These are phyloP conservation scores for Notocelia uddmanniana DNA, from an alignment of 2,888 invertebrate genomes.

Conservation along the genomic window DNA sequence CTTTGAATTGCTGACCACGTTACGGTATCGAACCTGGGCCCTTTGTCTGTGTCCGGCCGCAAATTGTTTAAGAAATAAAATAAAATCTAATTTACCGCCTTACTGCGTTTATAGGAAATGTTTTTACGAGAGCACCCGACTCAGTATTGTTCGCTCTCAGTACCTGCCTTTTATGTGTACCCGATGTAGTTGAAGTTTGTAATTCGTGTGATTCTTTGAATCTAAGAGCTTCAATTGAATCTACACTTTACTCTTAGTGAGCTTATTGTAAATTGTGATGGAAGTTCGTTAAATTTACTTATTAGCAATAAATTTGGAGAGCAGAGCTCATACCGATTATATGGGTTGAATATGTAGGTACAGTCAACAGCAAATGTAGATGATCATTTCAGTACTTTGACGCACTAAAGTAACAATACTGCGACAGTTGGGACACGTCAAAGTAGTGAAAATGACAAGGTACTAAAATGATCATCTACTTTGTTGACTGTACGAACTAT, in stretches of 20 bases:
- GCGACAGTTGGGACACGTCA: no score
- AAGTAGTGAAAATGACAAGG: no score
- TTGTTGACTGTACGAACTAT: background rate
- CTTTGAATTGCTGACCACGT: constrained; percentile 83
- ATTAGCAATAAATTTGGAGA: background rate
- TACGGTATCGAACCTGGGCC: constrained; percentile 76
- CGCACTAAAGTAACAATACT: no score
- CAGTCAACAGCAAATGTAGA: no score
- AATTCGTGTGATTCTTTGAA: constrained; percentile 53
- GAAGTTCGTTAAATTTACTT: background rate
- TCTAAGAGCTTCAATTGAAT: constrained; percentile 27
- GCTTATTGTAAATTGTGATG: background rate
- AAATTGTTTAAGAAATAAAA: constrained; percentile 85
- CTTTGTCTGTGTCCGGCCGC: constrained; percentile 81
- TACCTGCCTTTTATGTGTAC: constrained; percentile 69
- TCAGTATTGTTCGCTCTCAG: constrained; percentile 75
- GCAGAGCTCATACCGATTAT: no score
- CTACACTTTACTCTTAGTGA: constrained; percentile 6
- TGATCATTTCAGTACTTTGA: no score
- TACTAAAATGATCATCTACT: no score
- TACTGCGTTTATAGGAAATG: constrained; percentile 80
- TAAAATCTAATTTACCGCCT: constrained; percentile 84
- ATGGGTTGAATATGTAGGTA: background rate
- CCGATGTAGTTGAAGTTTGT: constrained; percentile 63
- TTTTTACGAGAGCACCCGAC: constrained; percentile 77